A percentile compares a stretch with the other conserved stretches of the same genome.
Conservation (phyloP, 2,113 vertebrate species). For the Probosciger aterrimus region DNA sequence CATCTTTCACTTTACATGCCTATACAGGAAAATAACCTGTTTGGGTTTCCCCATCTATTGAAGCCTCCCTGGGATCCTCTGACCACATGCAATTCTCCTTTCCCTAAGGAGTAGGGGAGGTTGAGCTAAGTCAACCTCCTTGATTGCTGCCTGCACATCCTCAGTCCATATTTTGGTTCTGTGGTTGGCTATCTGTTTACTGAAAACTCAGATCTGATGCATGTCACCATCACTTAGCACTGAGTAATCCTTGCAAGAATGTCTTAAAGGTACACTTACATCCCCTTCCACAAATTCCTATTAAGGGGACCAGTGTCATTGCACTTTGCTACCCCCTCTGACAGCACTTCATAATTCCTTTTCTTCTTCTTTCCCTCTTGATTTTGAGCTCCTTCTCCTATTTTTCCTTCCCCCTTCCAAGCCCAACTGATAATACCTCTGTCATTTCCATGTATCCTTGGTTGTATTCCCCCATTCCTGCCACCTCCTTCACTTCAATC, state of each 20-base stretch:
- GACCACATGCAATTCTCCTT: neutral
- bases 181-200: neutral
- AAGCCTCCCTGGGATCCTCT: neutral
- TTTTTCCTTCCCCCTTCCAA: neutral
- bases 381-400: neutral
- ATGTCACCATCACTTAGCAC: neutral
- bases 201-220: neutral
- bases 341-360: neutral
- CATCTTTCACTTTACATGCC: neutral
- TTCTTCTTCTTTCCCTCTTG: neutral
- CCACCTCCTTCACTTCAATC: neutral
- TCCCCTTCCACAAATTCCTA: neutral
- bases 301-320: neutral
- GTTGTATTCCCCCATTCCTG: neutral
- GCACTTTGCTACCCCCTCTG: neutral
- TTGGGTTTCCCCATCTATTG: neutral
- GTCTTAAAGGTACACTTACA: neutral
- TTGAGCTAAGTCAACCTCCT: neutral
- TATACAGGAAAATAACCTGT: neutral
- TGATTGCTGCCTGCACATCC: neutral
- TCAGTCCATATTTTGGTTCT: neutral
- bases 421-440: neutral
- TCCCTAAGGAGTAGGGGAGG: neutral
- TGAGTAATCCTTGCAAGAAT: neutral
- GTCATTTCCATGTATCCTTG: neutral